Base-by-base conservation (phyloP, 1,140 invertebrate species). In the Sinonovacula constricta region DNA sequence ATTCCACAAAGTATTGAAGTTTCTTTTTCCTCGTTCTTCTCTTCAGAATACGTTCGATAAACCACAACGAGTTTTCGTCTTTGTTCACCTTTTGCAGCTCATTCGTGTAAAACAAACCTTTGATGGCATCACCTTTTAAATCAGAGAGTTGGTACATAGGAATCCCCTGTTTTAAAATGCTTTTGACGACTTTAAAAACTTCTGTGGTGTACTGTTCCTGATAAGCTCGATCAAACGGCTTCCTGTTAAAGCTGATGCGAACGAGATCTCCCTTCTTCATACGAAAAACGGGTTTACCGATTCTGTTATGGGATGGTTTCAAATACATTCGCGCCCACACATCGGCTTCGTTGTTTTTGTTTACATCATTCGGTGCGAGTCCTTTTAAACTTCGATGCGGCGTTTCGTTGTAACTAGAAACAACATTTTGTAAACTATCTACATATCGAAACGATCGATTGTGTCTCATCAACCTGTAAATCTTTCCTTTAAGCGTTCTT, bases 61-160 rank as follows among this genome's bases (percentile, higher is more conserved):
- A 69, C 30, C 67, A 69, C 24, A 69, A 36, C 24, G 51, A 56
- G 53, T 69, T 57, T 69, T 69, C 67, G 45, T 69, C 53, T 69
- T 69, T 71, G 53, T 71, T 45, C 31, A 71, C 68, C 26, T 59
- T 71, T 45, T 71, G 68, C n/a, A 71, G 68, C 36, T 71, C 68
- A 71, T n/a, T 4, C 1, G 30, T 30, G 30, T 71, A 71, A 59
- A 71, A 71, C 54, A 71, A 71, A 59, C 68, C 68, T 36, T 31
- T 12, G 5, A 71, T 71, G 31, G 7, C 7, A 31, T 59, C 34
- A 59, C 18, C 54, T 39, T 71, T 71, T 24, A 59, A 45, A 71
- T 71, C 68, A 4, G 12, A 59, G 33, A 71, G 22, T 30, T 57
- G 36, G 36, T 56, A 69, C 53, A 69, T 69, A 15, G 68, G 68